Conservation (phyloP, 2,888 invertebrate genomes). For the Halictus ligatus region DNA sequence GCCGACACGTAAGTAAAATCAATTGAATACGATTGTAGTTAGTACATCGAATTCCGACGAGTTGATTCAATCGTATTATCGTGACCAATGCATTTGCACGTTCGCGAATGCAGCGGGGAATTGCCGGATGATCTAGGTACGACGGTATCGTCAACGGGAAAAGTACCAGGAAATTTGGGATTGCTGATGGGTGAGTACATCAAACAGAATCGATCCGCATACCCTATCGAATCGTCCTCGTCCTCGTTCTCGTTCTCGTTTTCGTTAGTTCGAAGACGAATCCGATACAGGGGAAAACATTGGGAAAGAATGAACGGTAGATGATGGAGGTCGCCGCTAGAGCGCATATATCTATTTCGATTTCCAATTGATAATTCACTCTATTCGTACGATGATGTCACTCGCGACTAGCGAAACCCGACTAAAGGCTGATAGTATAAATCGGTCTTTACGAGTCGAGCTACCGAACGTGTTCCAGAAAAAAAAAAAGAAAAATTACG, state of each 20-base stretch:
- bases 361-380: constrained; percentile 33
- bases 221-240: not conserved
- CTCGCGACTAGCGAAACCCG: not conserved
- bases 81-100: constrained; percentile 11
- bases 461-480: not conserved
- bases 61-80: not conserved
- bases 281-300: not conserved
- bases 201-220: not conserved
- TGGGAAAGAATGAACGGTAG: constrained; percentile 12
- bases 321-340: constrained; percentile 8
- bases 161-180: constrained; percentile 83
- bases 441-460: not conserved
- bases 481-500: not conserved
- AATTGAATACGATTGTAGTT: not conserved
- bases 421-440: not conserved
- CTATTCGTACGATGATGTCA: constrained; percentile 1
- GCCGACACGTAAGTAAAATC: constrained; percentile 86
- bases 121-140: constrained; percentile 87
- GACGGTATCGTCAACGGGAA: constrained; percentile 80
- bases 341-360: constrained; percentile 34
- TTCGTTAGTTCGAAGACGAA: not conserved
- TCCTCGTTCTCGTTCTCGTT: not conserved
- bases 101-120: constrained; percentile 86
- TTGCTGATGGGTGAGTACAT: constrained; percentile 86
- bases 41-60: not conserved